Evolutionary conservation across 35 echinoderm and acorn worm genomes (phyloP).

Genomic region (Apostichopus japonicus): DNA sequence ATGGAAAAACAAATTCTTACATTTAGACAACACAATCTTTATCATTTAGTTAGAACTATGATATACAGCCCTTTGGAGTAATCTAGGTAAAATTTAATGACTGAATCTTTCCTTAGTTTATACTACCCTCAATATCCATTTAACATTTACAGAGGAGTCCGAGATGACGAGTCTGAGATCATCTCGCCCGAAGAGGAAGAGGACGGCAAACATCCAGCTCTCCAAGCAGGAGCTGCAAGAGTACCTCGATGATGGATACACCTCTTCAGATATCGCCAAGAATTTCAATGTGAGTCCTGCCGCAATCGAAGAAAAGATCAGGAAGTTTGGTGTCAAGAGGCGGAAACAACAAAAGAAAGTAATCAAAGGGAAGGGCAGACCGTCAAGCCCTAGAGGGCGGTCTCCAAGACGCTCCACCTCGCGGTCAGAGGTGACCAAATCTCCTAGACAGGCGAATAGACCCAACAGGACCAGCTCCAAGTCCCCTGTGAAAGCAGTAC

Average conservation of each 20-base stretch:
- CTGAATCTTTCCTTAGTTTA: too few species aligned
- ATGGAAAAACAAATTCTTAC: too few species aligned
- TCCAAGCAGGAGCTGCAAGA: slow-evolving; percentile 40
- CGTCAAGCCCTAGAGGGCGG: neutral
- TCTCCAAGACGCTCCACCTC: neutral
- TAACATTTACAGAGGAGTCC: neutral
- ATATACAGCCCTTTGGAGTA: too few species aligned
- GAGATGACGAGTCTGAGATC: neutral
- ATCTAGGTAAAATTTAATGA: too few species aligned
- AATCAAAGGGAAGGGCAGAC: neutral
- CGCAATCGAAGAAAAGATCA: slow-evolving; percentile 17
- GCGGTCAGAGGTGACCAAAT: neutral
- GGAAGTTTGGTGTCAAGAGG: slow-evolving; percentile 25
- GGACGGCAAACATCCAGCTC: slow-evolving; percentile 1
- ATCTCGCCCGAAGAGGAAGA: slow-evolving; percentile 20
- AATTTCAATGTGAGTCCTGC: slow-evolving; percentile 27
- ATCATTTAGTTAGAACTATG: too few species aligned
- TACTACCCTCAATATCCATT: too few species aligned
- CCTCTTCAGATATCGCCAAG: slow-evolving; percentile 25
- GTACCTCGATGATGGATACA: slow-evolving; percentile 48
- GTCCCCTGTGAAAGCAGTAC: neutral
- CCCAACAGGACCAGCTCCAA: neutral
- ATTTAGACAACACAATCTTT: too few species aligned
- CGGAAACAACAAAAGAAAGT: neutral
- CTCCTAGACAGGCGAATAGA: neutral